phyloP scores from a whole-genome alignment of 2,888 invertebrate species.

The Stenurella melanura region DNA sequence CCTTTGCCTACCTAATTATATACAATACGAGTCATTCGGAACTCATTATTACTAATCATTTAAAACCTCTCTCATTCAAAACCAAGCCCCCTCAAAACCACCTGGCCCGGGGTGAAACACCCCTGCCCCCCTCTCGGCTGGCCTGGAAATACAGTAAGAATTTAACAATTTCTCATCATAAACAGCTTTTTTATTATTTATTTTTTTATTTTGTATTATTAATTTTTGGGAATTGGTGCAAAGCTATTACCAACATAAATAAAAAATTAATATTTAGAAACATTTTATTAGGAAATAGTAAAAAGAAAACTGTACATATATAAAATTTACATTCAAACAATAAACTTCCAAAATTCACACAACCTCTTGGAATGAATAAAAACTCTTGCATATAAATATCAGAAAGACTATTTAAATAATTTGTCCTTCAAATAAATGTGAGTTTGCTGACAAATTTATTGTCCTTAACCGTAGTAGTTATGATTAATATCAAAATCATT shows the following conservation, averaged over 20 bases:
- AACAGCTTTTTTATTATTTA: too few relatives aligned
- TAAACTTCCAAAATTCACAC: conserved; percentile 44
- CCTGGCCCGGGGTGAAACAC: too few relatives aligned
- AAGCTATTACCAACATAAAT: background rate
- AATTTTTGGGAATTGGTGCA: too few relatives aligned
- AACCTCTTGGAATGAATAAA: conserved; percentile 53
- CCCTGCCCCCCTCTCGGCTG: too few relatives aligned
- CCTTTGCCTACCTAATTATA: too few relatives aligned
- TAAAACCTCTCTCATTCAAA: too few relatives aligned
- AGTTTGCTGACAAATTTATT: conserved; percentile 15
- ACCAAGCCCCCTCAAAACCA: too few relatives aligned
- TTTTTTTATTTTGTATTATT: too few relatives aligned
- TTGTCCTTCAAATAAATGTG: background rate
- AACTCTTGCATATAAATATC: conserved; percentile 12
- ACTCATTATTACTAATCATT: too few relatives aligned
- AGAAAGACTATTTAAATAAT: background rate
- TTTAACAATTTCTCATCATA: too few relatives aligned
- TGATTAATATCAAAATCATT: conserved; percentile 24
- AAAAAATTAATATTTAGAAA: conserved; percentile 16
- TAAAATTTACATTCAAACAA: conserved; percentile 48
- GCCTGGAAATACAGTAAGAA: too few relatives aligned
- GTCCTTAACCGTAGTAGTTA: background rate
- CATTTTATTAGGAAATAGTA: conserved; percentile 51
- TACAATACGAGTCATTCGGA: too few relatives aligned
- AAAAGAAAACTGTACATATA: conserved; percentile 54